Base-by-base conservation (phyloP, 2,797 vertebrate species). In the Momotus momota region DNA sequence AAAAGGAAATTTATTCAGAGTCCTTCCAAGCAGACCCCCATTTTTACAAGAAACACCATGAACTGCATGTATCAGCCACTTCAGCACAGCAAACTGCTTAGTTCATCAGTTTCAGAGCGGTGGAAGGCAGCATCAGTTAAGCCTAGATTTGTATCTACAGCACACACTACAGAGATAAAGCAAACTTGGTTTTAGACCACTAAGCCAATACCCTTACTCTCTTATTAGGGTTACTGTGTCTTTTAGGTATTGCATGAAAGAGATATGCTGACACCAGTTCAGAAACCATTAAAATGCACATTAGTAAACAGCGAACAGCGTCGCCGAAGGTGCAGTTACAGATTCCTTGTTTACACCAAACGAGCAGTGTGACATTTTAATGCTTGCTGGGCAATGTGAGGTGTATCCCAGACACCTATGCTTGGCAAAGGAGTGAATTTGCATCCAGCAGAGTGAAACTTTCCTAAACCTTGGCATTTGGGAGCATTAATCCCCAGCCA, bases 41-140 rank as follows among this genome's bases (percentile, higher is more conserved):
- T 16, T 88, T 96, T 94, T 33, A 46, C 57, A 61, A 90, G 88
- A 96, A 96, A 75, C n/a, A 60, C 13, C 48, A 60, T 69, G 15
- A 85, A 67, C 21, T 78, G 26, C 23, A 65, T 35, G 19, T 29
- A 61, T 86, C 66, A 64, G n/a, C 55, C 27, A 62, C 27, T 86
- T 95, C 66, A 91, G 69, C 43, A 81, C 6, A 80, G 38, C 43
- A 71, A 81, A 66, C 58, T 81, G n/a, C 35, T 93, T 0, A 0
- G 46, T 81, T 91, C 81, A 75, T 69, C 89, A 41, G 65, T 89
- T 94, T 94, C 70, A 60, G 38, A 66, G 64, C 25, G 17, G 38
- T 54, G 25, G 55, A 91, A 90, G 62, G 46, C 48, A 77, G 33
- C 86, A 79, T 88, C 19, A 1, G 17, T 86, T 93, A 89, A 83